Evolutionary conservation across 2,797 vertebrate species (phyloP).

Genomic region (Sebastiscus albofasciatus): DNA sequence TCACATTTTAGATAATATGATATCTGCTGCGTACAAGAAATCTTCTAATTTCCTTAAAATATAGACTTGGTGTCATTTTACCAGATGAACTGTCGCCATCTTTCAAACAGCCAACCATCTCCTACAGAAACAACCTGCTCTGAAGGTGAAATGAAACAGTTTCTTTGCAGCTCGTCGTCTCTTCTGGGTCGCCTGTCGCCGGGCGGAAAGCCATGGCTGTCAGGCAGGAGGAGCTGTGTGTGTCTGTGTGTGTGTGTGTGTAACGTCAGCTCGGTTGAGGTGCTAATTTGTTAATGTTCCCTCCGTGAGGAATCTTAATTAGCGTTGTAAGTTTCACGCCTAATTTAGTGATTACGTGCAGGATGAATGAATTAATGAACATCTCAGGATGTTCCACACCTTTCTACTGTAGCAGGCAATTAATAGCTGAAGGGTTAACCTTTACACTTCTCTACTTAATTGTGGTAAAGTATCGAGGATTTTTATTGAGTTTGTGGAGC

Average conservation of each 20-base stretch:
- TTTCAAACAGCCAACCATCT: not conserved
- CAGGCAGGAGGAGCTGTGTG: too few species aligned
- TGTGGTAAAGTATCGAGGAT: constrained; percentile 44
- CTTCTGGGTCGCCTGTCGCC: constrained; percentile 25
- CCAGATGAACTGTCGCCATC: not conserved
- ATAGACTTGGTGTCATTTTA: not conserved
- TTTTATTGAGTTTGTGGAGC: constrained; percentile 14
- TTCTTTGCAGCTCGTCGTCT: constrained; percentile 14
- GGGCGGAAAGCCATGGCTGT: constrained; percentile 6
- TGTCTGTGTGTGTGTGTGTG: constrained; percentile 21
- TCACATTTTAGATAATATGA: not conserved
- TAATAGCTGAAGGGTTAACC: constrained; percentile 71
- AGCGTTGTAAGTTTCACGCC: constrained; percentile 78
- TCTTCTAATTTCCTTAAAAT: not conserved
- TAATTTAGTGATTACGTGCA: constrained; percentile 81
- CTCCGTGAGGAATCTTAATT: constrained; percentile 83
- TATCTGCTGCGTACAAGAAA: not conserved
- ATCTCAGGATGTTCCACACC: constrained; percentile 64
- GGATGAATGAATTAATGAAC: constrained; percentile 80
- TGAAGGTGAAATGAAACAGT: constrained; percentile 14
- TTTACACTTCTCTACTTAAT: constrained; percentile 63
- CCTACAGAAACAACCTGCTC: not conserved
- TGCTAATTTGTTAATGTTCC: constrained; percentile 83
- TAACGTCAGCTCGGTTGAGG: constrained; percentile 61
- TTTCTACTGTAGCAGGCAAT: constrained; percentile 48